phyloP scores from a whole-genome alignment of 2,113 vertebrate genomes.

The Melanocharis versteri region DNA sequence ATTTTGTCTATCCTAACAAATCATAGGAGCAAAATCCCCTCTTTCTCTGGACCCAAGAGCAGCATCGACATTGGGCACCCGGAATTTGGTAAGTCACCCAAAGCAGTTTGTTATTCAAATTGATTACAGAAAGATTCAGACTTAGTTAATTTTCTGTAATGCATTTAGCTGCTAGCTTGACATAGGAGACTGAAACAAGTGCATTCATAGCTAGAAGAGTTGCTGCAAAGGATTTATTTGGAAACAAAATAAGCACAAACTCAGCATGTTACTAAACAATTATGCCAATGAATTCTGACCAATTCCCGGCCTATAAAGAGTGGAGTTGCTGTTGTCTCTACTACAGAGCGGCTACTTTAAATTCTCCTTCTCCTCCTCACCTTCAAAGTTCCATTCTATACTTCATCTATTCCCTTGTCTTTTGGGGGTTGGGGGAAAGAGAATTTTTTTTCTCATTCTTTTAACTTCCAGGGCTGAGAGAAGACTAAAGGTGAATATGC shows the following conservation, averaged over 20 bases:
- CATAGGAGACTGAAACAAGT: neutral
- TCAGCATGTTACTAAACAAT: neutral
- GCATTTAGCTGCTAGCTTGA: neutral
- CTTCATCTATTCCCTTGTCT: neutral
- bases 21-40: neutral
- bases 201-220: neutral
- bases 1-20: neutral
- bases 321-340: neutral
- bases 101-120: neutral
- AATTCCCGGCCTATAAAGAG: neutral
- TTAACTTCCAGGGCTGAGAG: neutral
- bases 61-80: neutral
- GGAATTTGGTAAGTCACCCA: neutral
- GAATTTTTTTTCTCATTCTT: neutral
- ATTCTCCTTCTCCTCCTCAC: neutral
- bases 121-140: neutral
- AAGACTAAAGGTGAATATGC: neutral
- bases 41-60: neutral
- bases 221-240: neutral
- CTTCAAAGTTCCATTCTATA: neutral
- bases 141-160: neutral
- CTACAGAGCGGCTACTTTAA: neutral
- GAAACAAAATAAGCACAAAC: neutral
- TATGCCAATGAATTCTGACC: neutral
- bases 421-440: accelerated